Percentiles rank a stretch among this genome's conserved stretches.
phyloP scores from a whole-genome alignment of 1,140 invertebrate species.

The Drosophila serrata region DNA sequence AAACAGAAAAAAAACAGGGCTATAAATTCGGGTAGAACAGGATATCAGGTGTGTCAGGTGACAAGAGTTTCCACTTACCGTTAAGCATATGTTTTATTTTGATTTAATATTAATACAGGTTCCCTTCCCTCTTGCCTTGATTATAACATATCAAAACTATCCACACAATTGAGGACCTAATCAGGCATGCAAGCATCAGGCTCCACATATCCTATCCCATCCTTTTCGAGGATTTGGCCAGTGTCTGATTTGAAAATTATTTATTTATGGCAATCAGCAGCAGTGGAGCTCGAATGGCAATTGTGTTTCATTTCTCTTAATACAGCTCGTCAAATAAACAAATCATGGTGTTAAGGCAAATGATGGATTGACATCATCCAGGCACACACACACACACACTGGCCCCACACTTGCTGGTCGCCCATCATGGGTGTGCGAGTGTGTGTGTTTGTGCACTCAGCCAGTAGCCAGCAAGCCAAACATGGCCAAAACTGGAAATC shows the following conservation, averaged over 20 bases:
- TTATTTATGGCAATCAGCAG: slow-evolving; percentile 70
- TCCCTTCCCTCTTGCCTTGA: not conserved
- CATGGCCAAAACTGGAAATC: slow-evolving; percentile 55
- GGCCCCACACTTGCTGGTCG: not conserved
- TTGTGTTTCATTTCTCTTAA: slow-evolving; percentile 64
- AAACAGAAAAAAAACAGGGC: slow-evolving; percentile 1
- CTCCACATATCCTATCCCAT: slow-evolving; percentile 1
- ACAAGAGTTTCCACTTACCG: slow-evolving; percentile 29
- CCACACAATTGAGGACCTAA: slow-evolving; percentile 34
- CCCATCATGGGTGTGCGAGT: not conserved
- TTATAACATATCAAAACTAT: slow-evolving; percentile 35
- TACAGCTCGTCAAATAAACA: slow-evolving; percentile 70
- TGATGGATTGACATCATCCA: slow-evolving; percentile 72
- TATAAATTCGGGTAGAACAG: slow-evolving; percentile 36
- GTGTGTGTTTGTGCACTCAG: slow-evolving; percentile 42
- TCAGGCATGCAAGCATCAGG: slow-evolving; percentile 27
- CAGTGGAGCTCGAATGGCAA: slow-evolving; percentile 43
- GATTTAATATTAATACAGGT: slow-evolving; percentile 13
- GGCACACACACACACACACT: not conserved
- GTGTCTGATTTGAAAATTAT: slow-evolving; percentile 81
- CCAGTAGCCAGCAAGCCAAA: slow-evolving; percentile 55
- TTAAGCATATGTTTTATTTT: slow-evolving; percentile 8
- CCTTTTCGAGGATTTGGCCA: slow-evolving; percentile 23
- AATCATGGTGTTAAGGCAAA: slow-evolving; percentile 72
- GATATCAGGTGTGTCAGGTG: slow-evolving; percentile 54